Conservation (phyloP, 2,113 vertebrate species). For the Cynocephalus volans region DNA sequence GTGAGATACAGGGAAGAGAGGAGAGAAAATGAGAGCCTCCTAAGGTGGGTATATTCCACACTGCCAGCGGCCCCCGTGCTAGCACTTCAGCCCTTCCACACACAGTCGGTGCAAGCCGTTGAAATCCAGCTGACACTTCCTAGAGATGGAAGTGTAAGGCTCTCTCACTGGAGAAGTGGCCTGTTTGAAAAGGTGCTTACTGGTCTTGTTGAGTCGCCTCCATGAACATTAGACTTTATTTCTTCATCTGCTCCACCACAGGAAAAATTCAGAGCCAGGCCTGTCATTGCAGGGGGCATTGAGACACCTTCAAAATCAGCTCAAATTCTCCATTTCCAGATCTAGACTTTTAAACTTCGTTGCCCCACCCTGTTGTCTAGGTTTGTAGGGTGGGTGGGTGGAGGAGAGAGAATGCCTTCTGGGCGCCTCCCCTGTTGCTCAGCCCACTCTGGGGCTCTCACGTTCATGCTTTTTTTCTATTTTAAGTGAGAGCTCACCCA, state of each 20-base stretch:
- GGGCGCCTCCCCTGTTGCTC: neutral
- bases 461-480: accelerated
- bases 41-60: neutral
- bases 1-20: neutral
- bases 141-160: neutral
- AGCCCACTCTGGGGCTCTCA: accelerated
- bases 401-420: neutral
- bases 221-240: accelerated
- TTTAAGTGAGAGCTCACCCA: neutral
- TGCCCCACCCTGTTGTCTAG: neutral
- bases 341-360: neutral
- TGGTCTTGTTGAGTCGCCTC: neutral
- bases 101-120: neutral
- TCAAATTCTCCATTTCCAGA: neutral
- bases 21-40: neutral
- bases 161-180: neutral
- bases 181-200: neutral
- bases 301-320: neutral
- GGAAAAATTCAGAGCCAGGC: neutral
- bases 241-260: neutral
- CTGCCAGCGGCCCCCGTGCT: neutral
- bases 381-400: accelerated
- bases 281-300: neutral
- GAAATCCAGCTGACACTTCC: neutral
- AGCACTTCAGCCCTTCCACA: neutral